Evolutionary conservation across 2,888 invertebrate species (phyloP), one percentile per base, ranked within the genome.

Genomic region (Uropetala carovei): DNA sequence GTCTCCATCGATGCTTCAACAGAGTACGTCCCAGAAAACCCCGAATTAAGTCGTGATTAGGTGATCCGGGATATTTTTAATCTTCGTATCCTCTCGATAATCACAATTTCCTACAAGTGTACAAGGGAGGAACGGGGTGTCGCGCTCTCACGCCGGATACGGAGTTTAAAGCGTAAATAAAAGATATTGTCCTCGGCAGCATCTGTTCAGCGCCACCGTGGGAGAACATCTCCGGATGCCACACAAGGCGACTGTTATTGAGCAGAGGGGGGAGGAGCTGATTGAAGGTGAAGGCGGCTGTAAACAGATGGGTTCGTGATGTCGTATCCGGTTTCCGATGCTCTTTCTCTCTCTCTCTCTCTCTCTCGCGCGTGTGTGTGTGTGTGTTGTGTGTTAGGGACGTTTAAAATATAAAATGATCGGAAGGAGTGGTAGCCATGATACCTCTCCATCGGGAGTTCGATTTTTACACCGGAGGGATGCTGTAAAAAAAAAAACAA

Each of bases 231-330:
- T 22, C 27, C 75, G 75, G 75, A 75, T 75, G 27, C 75, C 75
- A 75, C 75, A 75, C 75, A 75, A 75, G 75, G 75, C 75, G 75
- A 75, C 75, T n/a, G 75, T 75, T 75, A 75, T 75, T 75, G 75
- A 75, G 43, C 5, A 43, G 43, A 43, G 43, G 43, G 43, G 43
- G 43, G 43, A 43, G 75, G 75, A 75, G 75, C 13, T 75, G 75
- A 75, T 75, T 75, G 75, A 27, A 75, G 75, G 75, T 22, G 75
- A 27, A 75, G 75, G 75, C 75, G 75, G 0, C 27, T 27, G 75
- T 75, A 75, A 75, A 75, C 75, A 75, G 75, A 75, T 75, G 75
- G 75, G 75, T 27, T 75, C 75, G 75, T 75, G 75, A 75, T 75
- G 75, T 75, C 75, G 75, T 75, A 75, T 75, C 75, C 75, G 75